These are phyloP conservation scores for Ephydatia muelleri DNA, from an alignment of 37 sponge, comb jelly and placozoan genomes.

Conservation along the genomic window DNA sequence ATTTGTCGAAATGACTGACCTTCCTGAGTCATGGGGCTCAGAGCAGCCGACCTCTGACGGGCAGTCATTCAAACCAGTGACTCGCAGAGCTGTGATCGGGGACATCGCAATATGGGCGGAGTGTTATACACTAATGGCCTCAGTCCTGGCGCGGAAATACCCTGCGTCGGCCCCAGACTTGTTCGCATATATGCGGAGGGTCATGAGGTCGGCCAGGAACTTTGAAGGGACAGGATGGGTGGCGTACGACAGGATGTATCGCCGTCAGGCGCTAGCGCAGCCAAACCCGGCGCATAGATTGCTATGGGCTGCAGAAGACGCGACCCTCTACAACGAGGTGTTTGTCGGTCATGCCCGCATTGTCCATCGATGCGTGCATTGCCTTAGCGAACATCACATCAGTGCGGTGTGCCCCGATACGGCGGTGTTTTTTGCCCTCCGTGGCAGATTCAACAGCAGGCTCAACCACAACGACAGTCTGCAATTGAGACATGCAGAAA, in stretches of 20 bases:
- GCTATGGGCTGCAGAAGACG: background rate
- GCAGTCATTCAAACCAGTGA: background rate
- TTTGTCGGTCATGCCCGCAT: constrained; percentile 14
- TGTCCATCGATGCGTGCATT: background rate
- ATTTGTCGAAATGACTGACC: background rate
- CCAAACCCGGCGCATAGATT: background rate
- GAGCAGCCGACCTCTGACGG: background rate
- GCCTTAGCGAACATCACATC: constrained; percentile 4
- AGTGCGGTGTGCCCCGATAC: background rate
- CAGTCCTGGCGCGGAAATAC: background rate
- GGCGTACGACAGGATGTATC: constrained; percentile 10
- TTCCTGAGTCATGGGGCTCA: background rate
- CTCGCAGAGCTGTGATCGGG: background rate
- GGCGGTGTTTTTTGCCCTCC: too few relatives aligned
- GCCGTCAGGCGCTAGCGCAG: background rate
- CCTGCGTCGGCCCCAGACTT: background rate
- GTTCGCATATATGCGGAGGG: constrained; percentile 3
- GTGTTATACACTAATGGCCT: background rate
- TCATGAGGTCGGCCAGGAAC: background rate
- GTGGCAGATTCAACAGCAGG: too few relatives aligned
- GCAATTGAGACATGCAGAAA: too few relatives aligned
- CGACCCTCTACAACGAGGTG: constrained; percentile 11
- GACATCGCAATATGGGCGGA: background rate
- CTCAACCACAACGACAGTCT: too few relatives aligned
- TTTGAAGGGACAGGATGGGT: constrained; percentile 10